Percentiles rank a stretch among this genome's conserved stretches.
These are phyloP conservation scores for Mormyrus iriodes DNA, from an alignment of 2,113 vertebrate species.

Conservation along the genomic window DNA sequence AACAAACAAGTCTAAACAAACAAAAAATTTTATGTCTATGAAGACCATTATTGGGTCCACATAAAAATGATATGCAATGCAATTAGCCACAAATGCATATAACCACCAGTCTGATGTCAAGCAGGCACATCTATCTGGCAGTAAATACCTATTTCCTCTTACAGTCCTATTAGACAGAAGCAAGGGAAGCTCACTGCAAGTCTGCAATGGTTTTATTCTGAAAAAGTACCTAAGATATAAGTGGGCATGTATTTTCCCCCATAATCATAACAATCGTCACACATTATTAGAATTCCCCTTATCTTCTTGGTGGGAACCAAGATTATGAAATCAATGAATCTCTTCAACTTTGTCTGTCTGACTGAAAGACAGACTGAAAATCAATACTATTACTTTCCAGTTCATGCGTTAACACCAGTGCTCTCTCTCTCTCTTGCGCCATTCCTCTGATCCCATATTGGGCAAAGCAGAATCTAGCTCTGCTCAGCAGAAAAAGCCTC, in stretches of 20 bases:
- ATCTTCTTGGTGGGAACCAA: neutral
- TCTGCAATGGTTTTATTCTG: neutral
- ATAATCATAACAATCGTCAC: neutral
- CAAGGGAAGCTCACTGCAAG: neutral
- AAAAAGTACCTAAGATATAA: neutral
- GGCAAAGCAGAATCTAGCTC: neutral
- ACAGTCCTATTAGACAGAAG: neutral
- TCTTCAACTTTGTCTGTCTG: neutral
- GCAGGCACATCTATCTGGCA: neutral
- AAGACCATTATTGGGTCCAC: neutral
- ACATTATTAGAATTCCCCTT: neutral
- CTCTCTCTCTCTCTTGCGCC: neutral
- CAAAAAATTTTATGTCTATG: neutral
- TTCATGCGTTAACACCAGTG: neutral
- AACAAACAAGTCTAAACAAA: neutral
- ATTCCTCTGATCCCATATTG: neutral
- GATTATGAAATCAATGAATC: conserved; percentile 9
- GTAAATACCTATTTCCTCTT: neutral
- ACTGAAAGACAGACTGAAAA: neutral
- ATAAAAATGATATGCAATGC: neutral
- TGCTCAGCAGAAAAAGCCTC: neutral
- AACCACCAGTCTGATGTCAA: neutral
- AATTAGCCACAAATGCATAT: neutral
- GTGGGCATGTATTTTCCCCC: neutral
- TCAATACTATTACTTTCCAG: neutral